A percentile compares a stretch with the other conserved stretches of the same genome.
Evolutionary conservation across 2,113 vertebrate genomes (phyloP).

Genomic region (Lynx canadensis): DNA sequence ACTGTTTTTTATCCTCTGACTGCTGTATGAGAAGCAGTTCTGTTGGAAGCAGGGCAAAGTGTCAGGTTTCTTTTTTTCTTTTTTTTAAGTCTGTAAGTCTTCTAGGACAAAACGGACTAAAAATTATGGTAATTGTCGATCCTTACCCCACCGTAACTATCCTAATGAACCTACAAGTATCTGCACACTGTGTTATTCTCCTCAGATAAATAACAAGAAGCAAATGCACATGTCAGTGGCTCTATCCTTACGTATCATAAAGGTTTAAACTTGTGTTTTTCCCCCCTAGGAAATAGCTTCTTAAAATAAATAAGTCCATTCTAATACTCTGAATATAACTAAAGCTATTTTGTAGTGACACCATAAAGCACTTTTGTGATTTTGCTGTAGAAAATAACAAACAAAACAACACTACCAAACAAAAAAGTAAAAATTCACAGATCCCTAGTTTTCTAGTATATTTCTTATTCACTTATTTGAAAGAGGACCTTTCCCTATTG

Average conservation of each 20-base stretch:
- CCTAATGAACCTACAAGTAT: background rate
- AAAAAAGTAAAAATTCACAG: slow-evolving; percentile 14
- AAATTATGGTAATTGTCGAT: background rate
- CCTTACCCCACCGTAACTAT: background rate
- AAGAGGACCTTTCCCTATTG: background rate
- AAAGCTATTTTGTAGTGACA: background rate
- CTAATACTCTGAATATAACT: background rate
- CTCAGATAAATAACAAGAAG: background rate
- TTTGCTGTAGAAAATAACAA: slow-evolving; percentile 28
- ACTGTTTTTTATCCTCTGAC: background rate
- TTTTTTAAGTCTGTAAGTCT: background rate
- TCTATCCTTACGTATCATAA: background rate
- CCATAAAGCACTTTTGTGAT: background rate
- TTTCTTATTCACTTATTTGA: background rate
- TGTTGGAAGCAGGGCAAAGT: background rate
- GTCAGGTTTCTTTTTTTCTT: background rate
- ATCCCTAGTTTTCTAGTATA: background rate
- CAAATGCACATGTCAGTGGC: background rate
- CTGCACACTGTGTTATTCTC: background rate
- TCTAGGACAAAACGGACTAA: background rate
- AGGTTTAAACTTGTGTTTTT: background rate
- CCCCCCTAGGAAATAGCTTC: background rate
- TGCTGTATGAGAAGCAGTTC: background rate
- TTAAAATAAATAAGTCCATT: background rate
- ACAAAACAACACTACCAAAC: background rate